Base-by-base conservation (phyloP, 2,797 vertebrate species). In the Botia kubotai region DNA sequence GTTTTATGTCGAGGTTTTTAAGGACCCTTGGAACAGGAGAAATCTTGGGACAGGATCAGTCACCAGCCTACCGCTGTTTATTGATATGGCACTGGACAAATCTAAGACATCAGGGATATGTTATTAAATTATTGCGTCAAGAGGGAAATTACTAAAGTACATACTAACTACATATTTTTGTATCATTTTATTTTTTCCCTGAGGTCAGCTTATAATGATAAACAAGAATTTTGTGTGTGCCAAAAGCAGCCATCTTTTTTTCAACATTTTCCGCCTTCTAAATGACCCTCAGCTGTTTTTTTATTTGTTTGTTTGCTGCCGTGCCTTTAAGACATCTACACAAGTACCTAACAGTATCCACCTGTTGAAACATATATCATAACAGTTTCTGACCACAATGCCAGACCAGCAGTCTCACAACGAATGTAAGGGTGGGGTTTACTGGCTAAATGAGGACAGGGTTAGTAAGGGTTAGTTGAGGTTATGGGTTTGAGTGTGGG, bases 41-140 rank as follows among this genome's bases (percentile, higher is more conserved):
- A 62, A 62, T 19, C 4, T 33, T 78, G 55, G 63, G 76, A 70
- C 10, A 43, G 5, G 75, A 77, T 60, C 66, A 60, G 55, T 60
- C 23, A 8, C 53, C 66, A 48, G 36, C 12, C 21, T 48, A 29
- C 66, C 60, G 66, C 12, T 7, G 53, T 70, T 77, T 78, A 78
- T 60, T 70, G 17, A 70, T 36, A 48, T 50, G 13, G 55, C 7
- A 36, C 23, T 29, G 53, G 36, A 19, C 52, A 69, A 43, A 39
- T 57, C 26, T 55, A 57, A 58, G 36, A 69, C 53, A 43, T 68
- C 65, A 50, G 39, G 60, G 23, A 33, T 33, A 26, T 3, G 29
- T 63, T 63, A 63, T 63, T 63, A 6, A 63, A 63, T 63, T 2
- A 33, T 33, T 26, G 26, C 16, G 10, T 60, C 21, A 14, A 26